phyloP scores from a whole-genome alignment of 2,797 vertebrate genomes.

The Philypnodon macrostomus region DNA sequence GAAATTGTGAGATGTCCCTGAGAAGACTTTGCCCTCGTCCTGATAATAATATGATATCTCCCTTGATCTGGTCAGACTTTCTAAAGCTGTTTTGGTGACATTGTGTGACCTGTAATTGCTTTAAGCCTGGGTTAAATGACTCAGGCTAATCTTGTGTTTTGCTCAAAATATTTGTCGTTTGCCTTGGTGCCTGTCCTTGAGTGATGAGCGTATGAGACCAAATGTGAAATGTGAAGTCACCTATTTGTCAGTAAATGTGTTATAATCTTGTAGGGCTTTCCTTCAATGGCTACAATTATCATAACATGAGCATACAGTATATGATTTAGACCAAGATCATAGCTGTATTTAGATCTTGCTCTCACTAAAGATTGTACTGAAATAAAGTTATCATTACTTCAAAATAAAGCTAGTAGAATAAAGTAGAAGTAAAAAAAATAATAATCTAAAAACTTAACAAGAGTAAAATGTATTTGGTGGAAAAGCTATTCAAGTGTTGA shows the following conservation, averaged over 20 bases:
- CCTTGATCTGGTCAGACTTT: conserved; percentile 35
- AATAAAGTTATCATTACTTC: no score
- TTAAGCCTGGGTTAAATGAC: conserved; percentile 44
- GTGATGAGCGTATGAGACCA: neutral
- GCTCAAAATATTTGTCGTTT: conserved; percentile 46
- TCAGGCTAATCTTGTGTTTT: conserved; percentile 58
- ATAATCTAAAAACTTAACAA: no score
- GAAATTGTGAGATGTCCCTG: conserved; percentile 13
- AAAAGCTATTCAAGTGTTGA: no score
- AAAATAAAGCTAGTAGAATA: no score
- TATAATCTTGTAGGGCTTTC: neutral
- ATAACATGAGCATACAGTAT: neutral
- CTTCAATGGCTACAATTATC: conserved; percentile 21
- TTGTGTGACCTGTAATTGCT: conserved; percentile 57
- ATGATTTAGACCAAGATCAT: neutral
- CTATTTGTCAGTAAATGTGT: conserved; percentile 12
- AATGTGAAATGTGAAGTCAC: conserved; percentile 6
- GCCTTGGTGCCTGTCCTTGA: conserved; percentile 7
- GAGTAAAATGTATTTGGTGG: no score
- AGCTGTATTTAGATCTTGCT: neutral
- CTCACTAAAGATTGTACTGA: no score
- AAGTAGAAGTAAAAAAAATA: no score
- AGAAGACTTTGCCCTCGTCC: conserved; percentile 47
- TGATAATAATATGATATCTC: conserved; percentile 49
- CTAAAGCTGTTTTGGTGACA: conserved; percentile 43